A percentile compares a stretch with the other conserved stretches of the same genome.
Conservation (phyloP, 2,113 vertebrate species). For the Platysteira castanea region DNA sequence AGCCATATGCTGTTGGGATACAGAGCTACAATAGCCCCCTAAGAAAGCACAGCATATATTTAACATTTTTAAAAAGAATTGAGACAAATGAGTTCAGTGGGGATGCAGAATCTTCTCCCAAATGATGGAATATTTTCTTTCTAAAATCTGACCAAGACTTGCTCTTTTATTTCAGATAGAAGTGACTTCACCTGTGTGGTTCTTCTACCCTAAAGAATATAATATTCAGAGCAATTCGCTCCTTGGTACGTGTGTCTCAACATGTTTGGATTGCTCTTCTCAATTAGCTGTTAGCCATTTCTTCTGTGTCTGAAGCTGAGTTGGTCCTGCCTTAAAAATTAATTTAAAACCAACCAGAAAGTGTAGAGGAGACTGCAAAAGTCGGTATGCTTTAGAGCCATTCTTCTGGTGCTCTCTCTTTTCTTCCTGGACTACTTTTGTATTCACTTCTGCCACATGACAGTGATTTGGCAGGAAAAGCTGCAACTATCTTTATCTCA, state of each 20-base stretch:
- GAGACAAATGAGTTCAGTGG: not conserved
- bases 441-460: not conserved
- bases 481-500: not conserved
- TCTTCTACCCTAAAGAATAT: not conserved
- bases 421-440: not conserved
- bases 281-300: not conserved
- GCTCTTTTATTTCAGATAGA: not conserved
- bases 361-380: not conserved
- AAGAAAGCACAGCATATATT: not conserved
- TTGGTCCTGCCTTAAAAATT: not conserved
- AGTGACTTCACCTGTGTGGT: not conserved
- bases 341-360: not conserved
- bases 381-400: not conserved
- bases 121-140: not conserved
- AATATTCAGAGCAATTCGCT: not conserved
- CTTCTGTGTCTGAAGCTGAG: not conserved
- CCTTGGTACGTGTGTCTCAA: not conserved
- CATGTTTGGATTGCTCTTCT: not conserved
- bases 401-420: not conserved
- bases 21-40: not conserved
- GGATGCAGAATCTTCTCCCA: not conserved
- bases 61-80: not conserved
- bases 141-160: not conserved
- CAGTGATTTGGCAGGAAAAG: not conserved
- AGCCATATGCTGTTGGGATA: not conserved